Evolutionary conservation across 2,113 vertebrate species (phyloP).

Genomic region (Struthidea cinerea): DNA sequence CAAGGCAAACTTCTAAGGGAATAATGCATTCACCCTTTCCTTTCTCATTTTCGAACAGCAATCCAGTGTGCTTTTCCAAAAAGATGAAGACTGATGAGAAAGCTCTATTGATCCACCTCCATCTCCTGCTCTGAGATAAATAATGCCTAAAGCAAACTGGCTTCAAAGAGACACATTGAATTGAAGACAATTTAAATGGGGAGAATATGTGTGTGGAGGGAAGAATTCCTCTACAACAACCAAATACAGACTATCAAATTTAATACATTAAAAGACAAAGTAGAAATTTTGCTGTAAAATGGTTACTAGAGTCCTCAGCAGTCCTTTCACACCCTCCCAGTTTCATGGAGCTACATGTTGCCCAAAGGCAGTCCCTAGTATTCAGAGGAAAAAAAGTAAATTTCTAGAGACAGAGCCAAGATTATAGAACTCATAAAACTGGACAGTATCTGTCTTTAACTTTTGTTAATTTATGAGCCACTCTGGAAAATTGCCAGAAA

Average conservation of each 20-base stretch:
- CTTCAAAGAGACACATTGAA: conserved; percentile 45
- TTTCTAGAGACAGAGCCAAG: not conserved
- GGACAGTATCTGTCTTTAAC: not conserved
- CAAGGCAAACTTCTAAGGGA: not conserved
- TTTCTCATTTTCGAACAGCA: not conserved
- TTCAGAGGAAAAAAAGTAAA: not conserved
- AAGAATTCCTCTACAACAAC: not conserved
- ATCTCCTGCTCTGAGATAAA: not conserved
- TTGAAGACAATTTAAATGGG: conserved; percentile 20
- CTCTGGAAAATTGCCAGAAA: not conserved
- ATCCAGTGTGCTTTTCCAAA: conserved; percentile 14
- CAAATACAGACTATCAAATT: not conserved
- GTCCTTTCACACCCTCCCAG: not conserved
- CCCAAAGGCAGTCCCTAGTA: not conserved
- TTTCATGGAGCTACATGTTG: not conserved
- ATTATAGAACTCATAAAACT: not conserved
- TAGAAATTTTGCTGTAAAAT: not conserved
- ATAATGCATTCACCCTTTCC: not conserved
- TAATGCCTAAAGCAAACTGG: conserved; percentile 22
- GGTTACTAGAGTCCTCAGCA: not conserved
- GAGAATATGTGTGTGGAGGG: not conserved
- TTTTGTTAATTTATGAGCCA: not conserved
- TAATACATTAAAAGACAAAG: not conserved
- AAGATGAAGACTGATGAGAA: not conserved
- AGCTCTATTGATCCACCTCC: conserved; percentile 32